Conservation (phyloP, 2,888 invertebrate species). For the Poecilobothrus nobilitatus region DNA sequence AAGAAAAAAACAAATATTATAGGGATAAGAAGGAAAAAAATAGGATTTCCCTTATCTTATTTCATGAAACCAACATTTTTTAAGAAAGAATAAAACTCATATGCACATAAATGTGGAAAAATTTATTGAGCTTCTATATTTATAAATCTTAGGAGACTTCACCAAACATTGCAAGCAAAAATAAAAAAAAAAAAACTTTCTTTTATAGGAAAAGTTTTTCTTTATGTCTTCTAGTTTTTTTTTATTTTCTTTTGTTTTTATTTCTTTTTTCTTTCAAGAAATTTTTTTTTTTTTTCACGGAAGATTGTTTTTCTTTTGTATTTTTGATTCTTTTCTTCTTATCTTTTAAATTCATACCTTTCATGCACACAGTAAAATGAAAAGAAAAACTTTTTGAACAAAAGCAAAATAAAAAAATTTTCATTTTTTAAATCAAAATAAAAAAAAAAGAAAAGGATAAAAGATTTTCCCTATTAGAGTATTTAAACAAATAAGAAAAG, state of each 20-base stretch:
- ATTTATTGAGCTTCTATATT: background rate
- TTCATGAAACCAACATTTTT: background rate
- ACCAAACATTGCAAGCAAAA: background rate
- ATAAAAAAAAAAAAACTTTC: background rate
- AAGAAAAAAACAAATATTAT: too few species aligned
- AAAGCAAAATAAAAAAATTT: too few species aligned
- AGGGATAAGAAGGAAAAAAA: too few species aligned
- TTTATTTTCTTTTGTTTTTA: too few species aligned
- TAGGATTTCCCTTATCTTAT: too few species aligned
- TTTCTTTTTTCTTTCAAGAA: background rate
- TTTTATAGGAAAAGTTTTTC: background rate
- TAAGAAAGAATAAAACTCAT: background rate
- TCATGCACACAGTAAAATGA: too few species aligned
- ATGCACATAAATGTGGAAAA: background rate
- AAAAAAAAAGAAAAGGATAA: too few species aligned
- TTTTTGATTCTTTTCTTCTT: background rate
- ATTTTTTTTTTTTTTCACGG: background rate
- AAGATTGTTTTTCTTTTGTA: background rate
- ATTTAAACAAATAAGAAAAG: too few species aligned
- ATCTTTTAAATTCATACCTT: background rate
- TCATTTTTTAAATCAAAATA: too few species aligned
- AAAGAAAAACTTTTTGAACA: too few species aligned
- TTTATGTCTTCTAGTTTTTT: too few species aligned
- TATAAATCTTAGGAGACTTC: background rate
- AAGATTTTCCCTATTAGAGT: too few species aligned